These are phyloP conservation scores for Apis mellifera DNA, from an alignment of 1,140 invertebrate species.

Conservation along the genomic window DNA sequence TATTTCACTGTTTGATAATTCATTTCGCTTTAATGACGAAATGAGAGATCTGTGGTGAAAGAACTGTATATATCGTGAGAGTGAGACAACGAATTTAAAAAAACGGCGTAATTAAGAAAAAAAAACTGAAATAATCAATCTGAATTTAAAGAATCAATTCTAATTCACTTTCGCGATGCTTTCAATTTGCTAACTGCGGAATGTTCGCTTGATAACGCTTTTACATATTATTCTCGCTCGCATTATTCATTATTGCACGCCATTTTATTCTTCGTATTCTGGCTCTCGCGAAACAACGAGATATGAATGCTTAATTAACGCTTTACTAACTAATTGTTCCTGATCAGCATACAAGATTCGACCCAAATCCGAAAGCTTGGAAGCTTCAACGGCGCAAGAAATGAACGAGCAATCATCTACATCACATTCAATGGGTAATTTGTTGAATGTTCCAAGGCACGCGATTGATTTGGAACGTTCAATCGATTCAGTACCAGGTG, in stretches of 20 bases:
- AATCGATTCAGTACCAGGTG: conserved; percentile 72
- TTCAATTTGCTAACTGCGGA: background rate
- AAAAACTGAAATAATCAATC: background rate
- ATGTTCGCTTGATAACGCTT: conserved; percentile 5
- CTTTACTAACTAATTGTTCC: conserved; percentile 78
- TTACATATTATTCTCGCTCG: background rate
- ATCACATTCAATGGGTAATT: conserved; percentile 79
- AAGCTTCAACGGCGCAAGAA: conserved; percentile 62
- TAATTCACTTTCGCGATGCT: background rate
- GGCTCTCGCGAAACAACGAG: background rate
- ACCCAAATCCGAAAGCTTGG: conserved; percentile 79
- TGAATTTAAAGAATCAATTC: background rate
- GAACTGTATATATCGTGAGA: too few species aligned
- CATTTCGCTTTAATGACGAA: background rate
- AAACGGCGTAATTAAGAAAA: background rate
- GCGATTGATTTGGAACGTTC: conserved; percentile 57
- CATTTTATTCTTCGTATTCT: background rate
- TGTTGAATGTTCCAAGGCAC: conserved; percentile 75
- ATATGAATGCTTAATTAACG: conserved; percentile 75
- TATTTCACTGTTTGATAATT: background rate
- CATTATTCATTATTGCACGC: background rate
- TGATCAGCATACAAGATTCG: conserved; percentile 78
- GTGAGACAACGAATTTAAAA: background rate
- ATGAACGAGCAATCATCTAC: conserved; percentile 68
- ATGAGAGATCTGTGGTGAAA: background rate